Base-by-base conservation (phyloP, 2,797 vertebrate genomes). In the Amblyopsis hoosieri region DNA sequence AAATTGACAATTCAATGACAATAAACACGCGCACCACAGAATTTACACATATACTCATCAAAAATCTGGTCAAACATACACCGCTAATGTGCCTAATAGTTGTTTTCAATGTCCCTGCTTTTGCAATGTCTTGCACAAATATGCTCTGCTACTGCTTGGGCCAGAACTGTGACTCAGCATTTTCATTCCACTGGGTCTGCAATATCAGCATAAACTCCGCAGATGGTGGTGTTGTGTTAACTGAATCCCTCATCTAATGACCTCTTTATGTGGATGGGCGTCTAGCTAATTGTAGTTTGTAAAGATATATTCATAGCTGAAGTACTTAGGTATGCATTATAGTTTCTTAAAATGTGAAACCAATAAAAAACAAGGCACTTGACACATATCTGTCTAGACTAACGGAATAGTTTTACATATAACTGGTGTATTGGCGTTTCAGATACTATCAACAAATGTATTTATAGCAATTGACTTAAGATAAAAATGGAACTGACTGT, bases 401-500 rank as follows among this genome's bases (percentile, higher is more conserved):
- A 9, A 37, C 33, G 23, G 3, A 29, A 29, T 37, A 9, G 5
- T 37, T 37, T 37, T 37, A 6, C 33, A 37, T 6, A 37, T 37
- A 37, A 37, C 33, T 37, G 33, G 33, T 37, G 33, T 9, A 37
- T 9, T 6, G 33, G 6, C 7, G 1, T 37, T 37, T 37, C 33
- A 37, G 33, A 3, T 37, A 37, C 33, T 37, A 37, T 37, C 6
- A 9, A 37, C 33, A 37, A 6, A 37, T 37, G 33, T 1, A 37
- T 9, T 37, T 33, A 55, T 55, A 7, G 54, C 7, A n/a, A 31
- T 33, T n/a, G 9, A 23, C 29, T 8, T 37, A 14, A n/a, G n/a
- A 54, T 37, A 57, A 13, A 77, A 62, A 17, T 14, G 12, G 8
- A 54, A 90, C 80, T 71, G 82, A 99, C 98, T 83, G 88, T 94